A percentile compares a stretch with the other conserved stretches of the same genome.
Conservation (phyloP, 2,113 vertebrate genomes). For the Sula dactylatra region DNA sequence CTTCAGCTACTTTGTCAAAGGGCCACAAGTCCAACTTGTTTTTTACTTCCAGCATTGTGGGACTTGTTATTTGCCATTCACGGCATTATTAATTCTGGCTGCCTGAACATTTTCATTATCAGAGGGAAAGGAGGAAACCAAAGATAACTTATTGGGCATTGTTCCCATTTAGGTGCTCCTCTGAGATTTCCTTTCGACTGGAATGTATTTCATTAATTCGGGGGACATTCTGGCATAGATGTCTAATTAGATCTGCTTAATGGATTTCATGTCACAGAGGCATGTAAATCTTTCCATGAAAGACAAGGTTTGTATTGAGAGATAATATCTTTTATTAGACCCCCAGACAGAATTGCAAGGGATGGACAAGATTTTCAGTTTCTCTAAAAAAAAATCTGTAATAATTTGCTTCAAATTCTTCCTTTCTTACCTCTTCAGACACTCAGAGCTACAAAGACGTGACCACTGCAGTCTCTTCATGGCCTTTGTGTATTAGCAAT, state of each 20-base stretch:
- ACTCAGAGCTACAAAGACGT: neutral
- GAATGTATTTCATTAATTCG: constrained; percentile 30
- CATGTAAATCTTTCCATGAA: constrained; percentile 37
- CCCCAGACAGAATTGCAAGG: neutral
- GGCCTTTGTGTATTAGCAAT: neutral
- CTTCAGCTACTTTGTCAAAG: neutral
- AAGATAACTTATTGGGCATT: constrained; percentile 29
- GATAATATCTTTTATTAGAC: constrained; percentile 7
- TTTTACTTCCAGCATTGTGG: neutral
- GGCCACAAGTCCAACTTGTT: neutral
- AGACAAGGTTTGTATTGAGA: constrained; percentile 31
- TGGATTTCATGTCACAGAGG: constrained; percentile 39
- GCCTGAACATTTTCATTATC: constrained; percentile 62
- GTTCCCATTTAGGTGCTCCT: constrained; percentile 32
- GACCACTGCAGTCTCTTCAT: neutral
- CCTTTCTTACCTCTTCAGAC: neutral
- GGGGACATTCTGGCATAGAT: constrained; percentile 15
- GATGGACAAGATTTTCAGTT: neutral
- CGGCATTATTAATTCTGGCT: constrained; percentile 23
- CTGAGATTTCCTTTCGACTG: constrained; percentile 27
- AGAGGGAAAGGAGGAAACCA: constrained; percentile 49
- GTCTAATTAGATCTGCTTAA: constrained; percentile 50
- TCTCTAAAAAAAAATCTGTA: neutral
- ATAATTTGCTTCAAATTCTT: neutral
- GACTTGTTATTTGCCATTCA: constrained; percentile 33